A percentile compares a stretch with the other conserved stretches of the same genome.
Conservation (phyloP, 2,113 vertebrate genomes). For the Uria aalge region DNA sequence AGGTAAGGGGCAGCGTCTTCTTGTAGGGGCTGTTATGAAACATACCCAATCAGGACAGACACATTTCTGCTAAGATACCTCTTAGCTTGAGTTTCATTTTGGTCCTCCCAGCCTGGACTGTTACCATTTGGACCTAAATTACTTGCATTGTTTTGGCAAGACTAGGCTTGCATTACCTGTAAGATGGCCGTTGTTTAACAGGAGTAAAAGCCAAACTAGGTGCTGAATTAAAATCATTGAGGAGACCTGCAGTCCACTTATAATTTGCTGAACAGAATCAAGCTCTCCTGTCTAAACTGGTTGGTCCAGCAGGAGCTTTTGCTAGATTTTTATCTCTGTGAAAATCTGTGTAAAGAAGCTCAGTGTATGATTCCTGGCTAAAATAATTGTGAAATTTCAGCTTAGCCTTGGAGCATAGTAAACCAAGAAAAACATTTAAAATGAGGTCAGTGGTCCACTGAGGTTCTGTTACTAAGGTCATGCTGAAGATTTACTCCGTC, state of each 20-base stretch:
- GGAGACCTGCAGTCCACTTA: not conserved
- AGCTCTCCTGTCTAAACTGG: not conserved
- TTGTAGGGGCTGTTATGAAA: not conserved
- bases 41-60: not conserved
- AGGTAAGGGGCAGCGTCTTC: constrained; percentile 74
- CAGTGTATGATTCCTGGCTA: not conserved
- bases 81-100: not conserved
- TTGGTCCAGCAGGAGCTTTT: not conserved
- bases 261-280: not conserved
- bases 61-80: not conserved
- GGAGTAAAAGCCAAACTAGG: accelerated
- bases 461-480: not conserved
- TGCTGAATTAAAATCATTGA: not conserved
- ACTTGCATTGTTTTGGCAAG: not conserved
- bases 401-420: not conserved
- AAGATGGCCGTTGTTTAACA: not conserved
- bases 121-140: not conserved
- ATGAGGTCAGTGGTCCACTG: not conserved
- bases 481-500: not conserved
- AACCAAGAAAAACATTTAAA: not conserved
- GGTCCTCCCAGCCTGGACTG: not conserved
- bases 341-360: not conserved
- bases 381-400: not conserved
- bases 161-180: not conserved
- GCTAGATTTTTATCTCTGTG: not conserved